phyloP scores from a whole-genome alignment of 1,140 invertebrate species.

The Drosophila trapezifrons region DNA sequence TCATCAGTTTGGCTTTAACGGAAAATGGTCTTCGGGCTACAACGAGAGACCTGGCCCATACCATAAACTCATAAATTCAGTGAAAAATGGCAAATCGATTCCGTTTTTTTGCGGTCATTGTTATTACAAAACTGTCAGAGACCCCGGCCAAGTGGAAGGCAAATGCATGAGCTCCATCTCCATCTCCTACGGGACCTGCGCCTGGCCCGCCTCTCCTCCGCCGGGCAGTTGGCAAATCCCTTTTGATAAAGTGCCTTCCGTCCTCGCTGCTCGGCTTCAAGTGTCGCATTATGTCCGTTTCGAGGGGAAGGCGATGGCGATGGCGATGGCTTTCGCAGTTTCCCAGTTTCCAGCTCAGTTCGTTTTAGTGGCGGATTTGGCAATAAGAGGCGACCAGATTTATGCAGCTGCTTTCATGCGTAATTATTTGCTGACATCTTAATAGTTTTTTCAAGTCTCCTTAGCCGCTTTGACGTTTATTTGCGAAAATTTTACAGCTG shows the following conservation, averaged over 20 bases:
- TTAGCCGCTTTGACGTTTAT: slow-evolving; percentile 37
- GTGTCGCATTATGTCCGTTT: slow-evolving; percentile 79
- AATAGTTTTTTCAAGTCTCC: slow-evolving; percentile 72
- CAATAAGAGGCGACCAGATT: slow-evolving; percentile 66
- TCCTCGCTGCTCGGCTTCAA: slow-evolving; percentile 43
- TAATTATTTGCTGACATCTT: slow-evolving; percentile 83
- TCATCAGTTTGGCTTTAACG: slow-evolving; percentile 31
- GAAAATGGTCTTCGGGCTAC: slow-evolving; percentile 29
- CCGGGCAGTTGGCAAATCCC: slow-evolving; percentile 63
- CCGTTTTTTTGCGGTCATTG: slow-evolving; percentile 70
- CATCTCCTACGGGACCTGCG: slow-evolving; percentile 4
- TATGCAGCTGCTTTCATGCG: slow-evolving; percentile 70
- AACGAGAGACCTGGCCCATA: slow-evolving; percentile 29
- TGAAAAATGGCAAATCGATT: slow-evolving; percentile 81
- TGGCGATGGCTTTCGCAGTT: slow-evolving; percentile 54
- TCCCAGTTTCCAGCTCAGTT: slow-evolving; percentile 54
- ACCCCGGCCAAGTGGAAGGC: slow-evolving; percentile 38
- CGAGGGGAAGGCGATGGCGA: slow-evolving; percentile 49
- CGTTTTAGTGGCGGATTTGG: slow-evolving; percentile 78
- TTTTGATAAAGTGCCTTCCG: slow-evolving; percentile 78
- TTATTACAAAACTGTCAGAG: slow-evolving; percentile 78
- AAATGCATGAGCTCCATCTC: slow-evolving; percentile 28
- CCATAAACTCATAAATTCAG: slow-evolving; percentile 79
- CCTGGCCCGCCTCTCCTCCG: neutral
- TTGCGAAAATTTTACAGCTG: slow-evolving; percentile 34